Conservation (phyloP, 2,113 vertebrate genomes). For the Paracyprichromis sp. region DNA sequence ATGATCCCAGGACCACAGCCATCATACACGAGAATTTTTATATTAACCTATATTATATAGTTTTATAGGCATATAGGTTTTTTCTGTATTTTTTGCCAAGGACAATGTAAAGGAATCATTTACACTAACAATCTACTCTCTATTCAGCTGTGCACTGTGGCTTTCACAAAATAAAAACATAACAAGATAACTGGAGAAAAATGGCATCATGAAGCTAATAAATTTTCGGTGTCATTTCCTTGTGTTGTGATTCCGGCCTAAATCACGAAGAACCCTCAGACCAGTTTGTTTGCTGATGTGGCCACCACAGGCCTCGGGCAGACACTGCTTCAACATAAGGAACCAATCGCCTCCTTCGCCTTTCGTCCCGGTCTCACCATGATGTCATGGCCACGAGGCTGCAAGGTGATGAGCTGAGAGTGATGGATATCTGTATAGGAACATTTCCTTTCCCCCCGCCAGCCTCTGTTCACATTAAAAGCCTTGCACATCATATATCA, state of each 20-base stretch:
- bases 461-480: slow-evolving; percentile 69
- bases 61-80: neutral
- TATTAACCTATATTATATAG: neutral
- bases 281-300: slow-evolving; percentile 38
- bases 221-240: neutral
- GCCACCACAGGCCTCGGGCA: slow-evolving; percentile 17
- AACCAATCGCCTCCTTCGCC: slow-evolving; percentile 53
- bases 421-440: slow-evolving; percentile 75
- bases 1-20: neutral
- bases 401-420: slow-evolving; percentile 69
- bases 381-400: slow-evolving; percentile 63
- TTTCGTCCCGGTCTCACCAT: slow-evolving; percentile 28
- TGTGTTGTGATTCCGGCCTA: neutral
- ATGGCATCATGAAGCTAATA: neutral
- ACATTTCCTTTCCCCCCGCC: slow-evolving; percentile 65
- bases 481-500: slow-evolving; percentile 69
- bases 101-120: fast-evolving
- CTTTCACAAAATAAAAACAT: neutral
- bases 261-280: neutral
- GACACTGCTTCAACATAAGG: slow-evolving; percentile 48
- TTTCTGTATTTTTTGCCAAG: neutral
- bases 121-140: neutral
- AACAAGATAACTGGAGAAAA: neutral
- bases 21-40: neutral
- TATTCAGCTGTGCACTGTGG: fast-evolving